Base-by-base conservation (phyloP, 2,888 invertebrate species). In the Junonia oenone region DNA sequence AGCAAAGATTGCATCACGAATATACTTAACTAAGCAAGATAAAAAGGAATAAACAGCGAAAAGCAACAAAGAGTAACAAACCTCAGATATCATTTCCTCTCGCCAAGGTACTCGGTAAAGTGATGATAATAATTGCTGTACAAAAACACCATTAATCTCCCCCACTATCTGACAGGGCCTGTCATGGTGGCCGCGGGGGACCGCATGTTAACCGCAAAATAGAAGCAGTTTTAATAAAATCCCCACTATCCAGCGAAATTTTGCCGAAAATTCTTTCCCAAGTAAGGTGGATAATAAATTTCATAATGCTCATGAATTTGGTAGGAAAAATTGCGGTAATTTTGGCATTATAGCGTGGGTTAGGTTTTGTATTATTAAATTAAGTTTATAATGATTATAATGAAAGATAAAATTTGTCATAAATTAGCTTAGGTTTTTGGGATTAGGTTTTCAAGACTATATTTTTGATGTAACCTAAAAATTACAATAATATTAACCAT, bases 121-220 rank as follows among this genome's bases (percentile, higher is more conserved):
- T 13, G 13, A 45, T 45, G 43, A 51, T 58, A 58, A 55, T 49
- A 51, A 51, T 45, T 37, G 51, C 29, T n/a, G 17, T 8, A 55
- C 17, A 49, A 55, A 54, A 54, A 54, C 43, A 54, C 48, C 58
- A 58, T 58, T 58, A 58, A 52, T 58, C 58, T 54, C 27, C 47
- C 22, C 22, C 26, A 26, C 33, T 45, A 55, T 51, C 55, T 52
- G 58, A 55, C 58, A 55, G 45, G 17, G 13, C 40, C 31, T 58
- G 55, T 58, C 58, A 47, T 51, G 55, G 43, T 26, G 19, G 26
- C 48, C 48, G 40, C 47, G 15, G n/a, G 51, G 26, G 29, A 55
- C 29, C 37, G 55, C 26, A 53, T 54, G 46, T 58, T 46, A 27
- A 40, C 43, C 51, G 37, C 46, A 46, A 38, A 52, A 52, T 37